Percentiles rank a stretch among this genome's conserved stretches.
Conservation (phyloP, 2,888 invertebrate species). For the Pristionchus mayeri region DNA sequence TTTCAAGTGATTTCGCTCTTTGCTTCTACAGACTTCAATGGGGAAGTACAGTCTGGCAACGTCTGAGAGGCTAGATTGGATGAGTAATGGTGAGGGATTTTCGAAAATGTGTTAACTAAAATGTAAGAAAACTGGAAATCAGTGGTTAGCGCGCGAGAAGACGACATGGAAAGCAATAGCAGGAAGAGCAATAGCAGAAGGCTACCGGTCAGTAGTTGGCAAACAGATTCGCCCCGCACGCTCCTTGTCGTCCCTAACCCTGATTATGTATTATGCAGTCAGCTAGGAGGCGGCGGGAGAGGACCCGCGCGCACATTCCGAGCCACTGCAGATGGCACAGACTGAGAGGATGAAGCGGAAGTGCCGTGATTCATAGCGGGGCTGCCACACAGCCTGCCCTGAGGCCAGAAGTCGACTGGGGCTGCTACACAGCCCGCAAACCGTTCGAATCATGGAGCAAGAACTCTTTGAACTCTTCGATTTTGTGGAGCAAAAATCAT, state of each 20-base stretch:
- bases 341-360: not conserved
- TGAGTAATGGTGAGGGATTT: not conserved
- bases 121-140: no score
- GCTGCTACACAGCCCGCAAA: not conserved
- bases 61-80: not conserved
- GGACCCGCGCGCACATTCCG: not conserved
- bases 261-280: slow-evolving; percentile 17
- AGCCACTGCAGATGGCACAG: not conserved
- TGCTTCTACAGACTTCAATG: not conserved
- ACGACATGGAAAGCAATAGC: no score
- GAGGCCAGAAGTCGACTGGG: not conserved
- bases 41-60: not conserved
- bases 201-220: slow-evolving; percentile 25
- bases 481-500: no score
- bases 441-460: no score
- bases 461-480: no score
- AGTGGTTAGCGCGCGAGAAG: slow-evolving; percentile 7
- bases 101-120: not conserved
- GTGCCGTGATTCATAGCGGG: slow-evolving; percentile 4
- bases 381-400: not conserved
- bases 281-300: not conserved
- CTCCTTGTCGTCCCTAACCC: not conserved
- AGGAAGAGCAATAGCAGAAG: no score
- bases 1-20: not conserved
- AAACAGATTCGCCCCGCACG: slow-evolving; percentile 7